Evolutionary conservation across 2,888 invertebrate species (phyloP).

Genomic region (Chesias legatella): DNA sequence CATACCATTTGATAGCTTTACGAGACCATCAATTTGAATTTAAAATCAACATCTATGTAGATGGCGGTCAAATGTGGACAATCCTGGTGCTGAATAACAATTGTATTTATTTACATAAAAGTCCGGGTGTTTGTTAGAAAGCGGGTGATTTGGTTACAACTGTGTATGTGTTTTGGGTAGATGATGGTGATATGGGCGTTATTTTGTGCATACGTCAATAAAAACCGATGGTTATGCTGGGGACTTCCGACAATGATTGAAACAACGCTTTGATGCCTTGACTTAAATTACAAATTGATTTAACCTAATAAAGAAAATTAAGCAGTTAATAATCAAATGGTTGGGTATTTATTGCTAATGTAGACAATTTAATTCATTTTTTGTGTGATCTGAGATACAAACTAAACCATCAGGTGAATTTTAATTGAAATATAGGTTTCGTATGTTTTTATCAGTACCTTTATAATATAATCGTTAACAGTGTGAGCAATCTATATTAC

Average conservation of each 20-base stretch:
- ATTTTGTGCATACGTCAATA: slow-evolving; percentile 59
- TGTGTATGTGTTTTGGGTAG: slow-evolving; percentile 62
- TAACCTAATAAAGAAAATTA: slow-evolving; percentile 15
- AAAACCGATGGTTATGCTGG: slow-evolving; percentile 60
- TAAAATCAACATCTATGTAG: slow-evolving; percentile 73
- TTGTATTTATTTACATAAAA: slow-evolving; percentile 74
- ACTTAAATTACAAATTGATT: slow-evolving; percentile 34
- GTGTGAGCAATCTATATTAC: no score
- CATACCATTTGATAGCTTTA: slow-evolving; percentile 75
- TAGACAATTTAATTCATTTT: slow-evolving; percentile 10
- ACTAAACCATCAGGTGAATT: no score
- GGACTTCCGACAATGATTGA: slow-evolving; percentile 59
- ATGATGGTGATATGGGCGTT: slow-evolving; percentile 61
- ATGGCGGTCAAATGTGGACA: slow-evolving; percentile 79
- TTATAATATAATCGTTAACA: no score
- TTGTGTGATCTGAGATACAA: slow-evolving; percentile 6
- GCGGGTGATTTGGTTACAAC: slow-evolving; percentile 78
- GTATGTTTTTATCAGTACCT: background rate
- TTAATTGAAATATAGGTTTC: no score
- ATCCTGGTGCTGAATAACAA: slow-evolving; percentile 69
- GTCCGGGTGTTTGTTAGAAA: slow-evolving; percentile 79
- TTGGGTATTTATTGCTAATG: slow-evolving; percentile 8
- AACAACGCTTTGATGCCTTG: slow-evolving; percentile 33
- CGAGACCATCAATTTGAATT: slow-evolving; percentile 77
- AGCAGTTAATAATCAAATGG: slow-evolving; percentile 12